phyloP scores from a whole-genome alignment of 2,113 vertebrate species.

The Brevimyrus niger region DNA sequence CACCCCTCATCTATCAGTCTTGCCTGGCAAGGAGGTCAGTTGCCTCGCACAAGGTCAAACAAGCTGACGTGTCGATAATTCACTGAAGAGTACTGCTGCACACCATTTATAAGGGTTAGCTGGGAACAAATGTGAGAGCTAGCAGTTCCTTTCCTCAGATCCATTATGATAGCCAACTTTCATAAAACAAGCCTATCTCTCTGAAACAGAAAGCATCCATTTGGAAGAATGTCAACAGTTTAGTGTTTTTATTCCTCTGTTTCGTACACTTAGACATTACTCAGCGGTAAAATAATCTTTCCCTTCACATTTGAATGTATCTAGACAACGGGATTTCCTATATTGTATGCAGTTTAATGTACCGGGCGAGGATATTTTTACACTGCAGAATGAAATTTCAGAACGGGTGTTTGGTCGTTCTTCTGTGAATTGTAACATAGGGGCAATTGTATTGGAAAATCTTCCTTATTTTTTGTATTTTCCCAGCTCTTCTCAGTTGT shows the following conservation, averaged over 20 bases:
- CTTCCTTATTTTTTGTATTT: not conserved
- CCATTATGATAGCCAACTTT: slow-evolving; percentile 2
- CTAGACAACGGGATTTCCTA: not conserved
- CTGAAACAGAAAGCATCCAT: slow-evolving; percentile 15
- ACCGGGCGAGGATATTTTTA: not conserved
- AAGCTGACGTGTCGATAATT: slow-evolving; percentile 26
- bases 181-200: not conserved
- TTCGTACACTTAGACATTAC: not conserved
- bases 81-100: slow-evolving; percentile 16
- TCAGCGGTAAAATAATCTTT: not conserved
- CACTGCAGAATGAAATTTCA: not conserved
- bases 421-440: not conserved
- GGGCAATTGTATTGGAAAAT: not conserved
- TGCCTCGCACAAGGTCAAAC: slow-evolving; percentile 22
- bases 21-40: slow-evolving; percentile 25
- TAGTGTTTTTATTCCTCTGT: not conserved
- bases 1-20: slow-evolving; percentile 17
- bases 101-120: slow-evolving; percentile 36
- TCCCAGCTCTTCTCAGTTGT: not conserved
- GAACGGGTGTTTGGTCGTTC: not conserved
- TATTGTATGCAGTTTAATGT: not conserved
- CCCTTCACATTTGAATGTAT: not conserved
- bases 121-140: slow-evolving; percentile 8
- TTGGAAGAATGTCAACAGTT: slow-evolving; percentile 16
- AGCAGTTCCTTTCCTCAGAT: slow-evolving; percentile 27